Base-by-base conservation (phyloP, 2,888 invertebrate species). In the Macropis europaea region DNA sequence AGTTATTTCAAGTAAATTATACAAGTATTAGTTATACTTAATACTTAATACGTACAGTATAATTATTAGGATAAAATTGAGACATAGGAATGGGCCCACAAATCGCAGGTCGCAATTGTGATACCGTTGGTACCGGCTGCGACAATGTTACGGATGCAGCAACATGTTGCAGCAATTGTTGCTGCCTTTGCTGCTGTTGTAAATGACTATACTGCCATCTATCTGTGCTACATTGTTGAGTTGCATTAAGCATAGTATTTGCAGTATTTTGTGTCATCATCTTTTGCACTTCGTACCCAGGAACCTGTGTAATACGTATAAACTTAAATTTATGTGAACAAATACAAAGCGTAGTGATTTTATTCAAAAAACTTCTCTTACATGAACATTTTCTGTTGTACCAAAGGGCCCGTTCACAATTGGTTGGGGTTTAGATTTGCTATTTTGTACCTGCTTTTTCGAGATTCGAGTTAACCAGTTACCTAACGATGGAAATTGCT, bases 401-500 rank as follows among this genome's bases (percentile, higher is more conserved):
- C 36, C 32, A 11, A 43, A 19, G 1, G 73, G 24, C 19, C 32
- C 13, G 0, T 19, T 48, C 36, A 43, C 62, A 13, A 17, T 34
- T 9, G 53, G 40, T 50, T 56, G 77, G 13, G 54, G 32, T 24
- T 76, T 81, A 1, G 71, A 50, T 42, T 70, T 79, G 1, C 60
- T 43, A 19, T 67, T 68, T 13, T 42, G 42, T 43, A 48, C 7
- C 36, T 72, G 77, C 11, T 72, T 67, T 7, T 81, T 82, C 7
- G 82, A 78, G 60, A 88, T 76, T 42, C 74, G 77, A 1, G 85
- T 80, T 2, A 83, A 81, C 88, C 88, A 89, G 48, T 81, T 85
- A 11, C 85, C 85, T n/a, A 89, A 64, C 0, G 82, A 85, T 5
- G 89, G 89, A 77, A 89, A 89, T 48, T 87, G 83, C 54, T 86